Conservation (phyloP, 2,797 vertebrate species). For the Corythornis leucogaster region DNA sequence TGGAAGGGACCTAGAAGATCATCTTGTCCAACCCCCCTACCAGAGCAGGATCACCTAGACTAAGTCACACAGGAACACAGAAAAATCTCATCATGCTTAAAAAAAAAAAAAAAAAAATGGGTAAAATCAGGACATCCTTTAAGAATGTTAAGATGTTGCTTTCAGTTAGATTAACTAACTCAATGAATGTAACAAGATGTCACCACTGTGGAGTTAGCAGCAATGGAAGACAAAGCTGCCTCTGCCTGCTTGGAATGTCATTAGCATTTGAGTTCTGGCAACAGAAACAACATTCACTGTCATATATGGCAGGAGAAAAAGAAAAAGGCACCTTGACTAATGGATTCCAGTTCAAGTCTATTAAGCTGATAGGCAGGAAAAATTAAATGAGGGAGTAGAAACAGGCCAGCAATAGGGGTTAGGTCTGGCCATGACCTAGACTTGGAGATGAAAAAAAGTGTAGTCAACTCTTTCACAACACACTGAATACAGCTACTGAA, state of each 20-base stretch:
- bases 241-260: background rate
- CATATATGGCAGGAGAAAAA: background rate
- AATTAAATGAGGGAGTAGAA: background rate
- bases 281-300: background rate
- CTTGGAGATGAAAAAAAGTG: background rate
- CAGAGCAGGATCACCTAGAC: too few relatives aligned
- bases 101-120: background rate
- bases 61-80: too few relatives aligned
- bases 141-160: background rate
- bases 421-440: background rate
- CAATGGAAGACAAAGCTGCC: background rate
- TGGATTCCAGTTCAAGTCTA: background rate
- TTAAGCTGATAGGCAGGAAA: background rate
- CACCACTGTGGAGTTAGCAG: background rate
- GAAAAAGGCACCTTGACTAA: background rate
- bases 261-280: background rate
- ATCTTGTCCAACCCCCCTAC: too few relatives aligned
- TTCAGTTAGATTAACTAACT: background rate
- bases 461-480: too few relatives aligned
- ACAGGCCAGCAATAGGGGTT: background rate
- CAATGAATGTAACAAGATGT: background rate
- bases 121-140: background rate
- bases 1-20: too few relatives aligned
- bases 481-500: too few relatives aligned
- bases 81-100: background rate